phyloP scores from a whole-genome alignment of 2,797 vertebrate genomes.

The Acanthurus tractus region DNA sequence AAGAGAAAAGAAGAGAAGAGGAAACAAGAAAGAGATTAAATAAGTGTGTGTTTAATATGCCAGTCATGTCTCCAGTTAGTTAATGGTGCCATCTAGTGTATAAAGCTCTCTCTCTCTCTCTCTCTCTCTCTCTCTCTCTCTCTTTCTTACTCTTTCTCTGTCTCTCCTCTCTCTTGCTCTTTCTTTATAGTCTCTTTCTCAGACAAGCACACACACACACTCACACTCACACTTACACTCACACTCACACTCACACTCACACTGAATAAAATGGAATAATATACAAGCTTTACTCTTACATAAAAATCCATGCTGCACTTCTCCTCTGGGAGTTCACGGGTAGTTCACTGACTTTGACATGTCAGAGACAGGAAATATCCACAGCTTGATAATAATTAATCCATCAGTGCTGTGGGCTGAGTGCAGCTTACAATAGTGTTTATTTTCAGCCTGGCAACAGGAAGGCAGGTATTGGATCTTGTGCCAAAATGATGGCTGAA shows the following conservation, averaged over 20 bases:
- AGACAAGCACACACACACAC: too few species aligned
- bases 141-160: neutral
- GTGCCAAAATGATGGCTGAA: conserved; percentile 28
- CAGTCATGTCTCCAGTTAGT: conserved; percentile 47
- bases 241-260: neutral
- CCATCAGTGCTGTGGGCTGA: conserved; percentile 10
- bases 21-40: neutral
- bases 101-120: conserved; percentile 4
- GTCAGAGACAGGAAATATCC: conserved; percentile 2
- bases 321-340: conserved; percentile 27
- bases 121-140: neutral
- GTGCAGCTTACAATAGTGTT: neutral
- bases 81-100: conserved; percentile 79
- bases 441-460: conserved; percentile 12
- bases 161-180: too few species aligned
- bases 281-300: neutral
- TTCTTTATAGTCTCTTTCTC: neutral
- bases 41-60: conserved; percentile 53
- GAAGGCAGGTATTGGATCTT: neutral
- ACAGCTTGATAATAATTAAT: conserved; percentile 28
- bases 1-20: neutral
- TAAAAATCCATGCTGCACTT: neutral
- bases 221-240: too few species aligned
- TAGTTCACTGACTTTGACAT: conserved; percentile 54
- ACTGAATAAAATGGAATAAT: neutral